These are phyloP conservation scores for Hippocampus mohnikei DNA, from an alignment of 2,113 vertebrate genomes.

Conservation along the genomic window DNA sequence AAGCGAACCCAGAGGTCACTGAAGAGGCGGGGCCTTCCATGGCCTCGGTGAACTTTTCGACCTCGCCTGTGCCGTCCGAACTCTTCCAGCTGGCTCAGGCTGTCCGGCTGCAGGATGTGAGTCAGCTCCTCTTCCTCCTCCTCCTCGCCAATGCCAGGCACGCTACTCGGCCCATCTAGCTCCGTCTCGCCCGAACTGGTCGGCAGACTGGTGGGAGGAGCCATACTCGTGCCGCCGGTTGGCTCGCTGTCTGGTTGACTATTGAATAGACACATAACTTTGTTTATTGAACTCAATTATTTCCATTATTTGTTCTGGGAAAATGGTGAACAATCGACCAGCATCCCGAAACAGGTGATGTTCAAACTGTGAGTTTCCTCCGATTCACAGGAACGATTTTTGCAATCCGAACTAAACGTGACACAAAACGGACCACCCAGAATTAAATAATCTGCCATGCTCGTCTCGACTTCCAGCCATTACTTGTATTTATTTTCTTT, in stretches of 20 bases:
- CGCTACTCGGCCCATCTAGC: slow-evolving; percentile 59
- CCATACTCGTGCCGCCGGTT: slow-evolving; percentile 14
- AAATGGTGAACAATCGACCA: background rate
- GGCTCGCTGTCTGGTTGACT: slow-evolving; percentile 28
- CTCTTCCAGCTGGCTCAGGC: slow-evolving; percentile 95
- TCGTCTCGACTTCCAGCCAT: slow-evolving; percentile 39
- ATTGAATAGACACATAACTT: slow-evolving; percentile 20
- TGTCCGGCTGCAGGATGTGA: slow-evolving; percentile 89
- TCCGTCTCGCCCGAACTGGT: slow-evolving; percentile 32
- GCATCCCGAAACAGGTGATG: background rate
- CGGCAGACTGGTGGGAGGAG: slow-evolving; percentile 29
- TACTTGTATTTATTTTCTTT: slow-evolving; percentile 47
- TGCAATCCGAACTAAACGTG: slow-evolving; percentile 44
- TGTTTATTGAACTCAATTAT: background rate
- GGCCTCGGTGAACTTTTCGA: slow-evolving; percentile 81
- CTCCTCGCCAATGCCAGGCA: slow-evolving; percentile 41
- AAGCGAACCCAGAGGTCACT: slow-evolving; percentile 98
- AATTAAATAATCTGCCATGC: slow-evolving; percentile 23
- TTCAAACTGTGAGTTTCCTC: background rate
- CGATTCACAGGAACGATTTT: slow-evolving; percentile 23
- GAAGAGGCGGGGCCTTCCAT: slow-evolving; percentile 84
- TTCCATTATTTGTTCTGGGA: background rate
- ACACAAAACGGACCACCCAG: slow-evolving; percentile 56
- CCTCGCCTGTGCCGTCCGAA: slow-evolving; percentile 91
- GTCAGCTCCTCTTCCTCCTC: slow-evolving; percentile 81